Evolutionary conservation across 2,113 vertebrate species (phyloP).

Genomic region (Rhinolophus ferrumequinum): DNA sequence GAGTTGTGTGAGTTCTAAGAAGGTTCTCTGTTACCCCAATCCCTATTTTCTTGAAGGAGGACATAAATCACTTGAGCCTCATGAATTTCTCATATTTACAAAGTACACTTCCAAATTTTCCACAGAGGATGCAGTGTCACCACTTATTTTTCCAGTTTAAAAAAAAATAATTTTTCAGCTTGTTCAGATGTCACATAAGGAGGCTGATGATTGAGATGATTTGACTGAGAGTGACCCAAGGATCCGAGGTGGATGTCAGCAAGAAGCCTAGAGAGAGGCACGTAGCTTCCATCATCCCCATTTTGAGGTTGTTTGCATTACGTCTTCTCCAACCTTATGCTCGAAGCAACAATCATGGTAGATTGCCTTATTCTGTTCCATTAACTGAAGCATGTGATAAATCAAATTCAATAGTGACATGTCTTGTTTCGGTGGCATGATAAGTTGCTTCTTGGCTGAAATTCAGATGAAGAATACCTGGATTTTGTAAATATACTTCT

Average conservation of each 20-base stretch:
- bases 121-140: conserved; percentile 72
- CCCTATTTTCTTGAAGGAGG: conserved; percentile 76
- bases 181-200: conserved; percentile 72
- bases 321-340: conserved; percentile 80
- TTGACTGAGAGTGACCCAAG: conserved; percentile 70
- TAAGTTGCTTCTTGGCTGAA: conserved; percentile 81
- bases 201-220: conserved; percentile 77
- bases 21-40: conserved; percentile 78
- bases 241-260: conserved; percentile 67
- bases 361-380: conserved; percentile 83
- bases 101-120: conserved; percentile 76
- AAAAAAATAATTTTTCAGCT: conserved; percentile 79
- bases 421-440: conserved; percentile 78
- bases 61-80: conserved; percentile 79
- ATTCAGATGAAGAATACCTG: conserved; percentile 80
- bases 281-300: conserved; percentile 73
- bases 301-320: conserved; percentile 77
- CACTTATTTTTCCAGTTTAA: conserved; percentile 74
- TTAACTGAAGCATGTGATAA: conserved; percentile 80
- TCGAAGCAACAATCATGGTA: conserved; percentile 82
- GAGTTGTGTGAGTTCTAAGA: conserved; percentile 79
- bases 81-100: conserved; percentile 82
- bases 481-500: conserved; percentile 72
- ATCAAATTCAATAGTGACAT: conserved; percentile 82
- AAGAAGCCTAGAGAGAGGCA: conserved; percentile 41